Base-by-base conservation (phyloP, 2,797 vertebrate genomes). In the Neosilurus mollespiculum region DNA sequence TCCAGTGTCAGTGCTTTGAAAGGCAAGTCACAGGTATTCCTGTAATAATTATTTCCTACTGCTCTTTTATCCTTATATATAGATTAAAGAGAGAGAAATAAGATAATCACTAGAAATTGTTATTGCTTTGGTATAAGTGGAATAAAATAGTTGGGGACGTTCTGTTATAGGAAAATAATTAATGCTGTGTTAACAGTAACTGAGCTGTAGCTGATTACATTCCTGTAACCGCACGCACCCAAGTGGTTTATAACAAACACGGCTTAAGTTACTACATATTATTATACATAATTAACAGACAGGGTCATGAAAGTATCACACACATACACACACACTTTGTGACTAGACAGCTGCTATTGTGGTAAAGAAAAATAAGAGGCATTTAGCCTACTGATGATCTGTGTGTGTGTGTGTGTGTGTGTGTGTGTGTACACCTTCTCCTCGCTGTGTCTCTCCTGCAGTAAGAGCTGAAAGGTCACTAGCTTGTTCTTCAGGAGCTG, bases 401-500 rank as follows among this genome's bases (percentile, higher is more conserved):
- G 37, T 24, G 49, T 79, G 78, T 65, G 62, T 30, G 9, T 20
- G 64, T 75, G 62, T 43, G 26, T 76, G 58, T 56, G 65, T 43
- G 49, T 30, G 26, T 85, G 43, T 65, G 43, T 56, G n/a, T 65
- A 43, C 0, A 93, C 92, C 87, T 93, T 93, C 65, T 94, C 93
- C 78, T 93, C 93, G 0, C 0, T 91, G 86, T 91, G 88, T 85
- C 88, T 94, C 84, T 94, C 93, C 88, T 96, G 96, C 76, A 98
- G 95, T 90, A 95, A 92, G 84, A 88, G 83, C 80, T 98, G 97
- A 88, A 98, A 95, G 24, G 91, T 92, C 69, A 97, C 92, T 90
- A 98, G 95, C 87, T 94, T 94, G 88, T 85, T 87, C 85, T 96
- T 98, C 66, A 98, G 95, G 61, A 94, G 89, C 87, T 95, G 94